These are phyloP conservation scores for Tipula helvola DNA, from an alignment of 2,888 invertebrate genomes.

Conservation along the genomic window DNA sequence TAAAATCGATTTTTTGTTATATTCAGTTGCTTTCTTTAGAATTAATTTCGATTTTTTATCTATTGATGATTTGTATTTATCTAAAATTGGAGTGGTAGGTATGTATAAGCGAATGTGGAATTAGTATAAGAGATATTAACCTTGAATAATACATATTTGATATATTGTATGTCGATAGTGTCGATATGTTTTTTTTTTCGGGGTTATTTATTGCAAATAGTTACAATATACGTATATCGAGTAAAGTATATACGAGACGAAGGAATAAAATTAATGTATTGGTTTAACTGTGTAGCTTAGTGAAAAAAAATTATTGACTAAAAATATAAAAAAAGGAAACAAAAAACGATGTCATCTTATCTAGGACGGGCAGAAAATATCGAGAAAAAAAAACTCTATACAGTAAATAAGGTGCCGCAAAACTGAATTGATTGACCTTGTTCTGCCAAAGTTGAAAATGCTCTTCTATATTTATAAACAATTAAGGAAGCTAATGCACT, in stretches of 20 bases:
- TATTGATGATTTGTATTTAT: not conserved
- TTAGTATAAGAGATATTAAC: not conserved
- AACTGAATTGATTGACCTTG: not conserved
- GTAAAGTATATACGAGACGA: not conserved
- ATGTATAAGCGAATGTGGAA: not conserved
- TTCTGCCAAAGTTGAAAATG: not conserved
- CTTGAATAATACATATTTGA: conserved; percentile 4
- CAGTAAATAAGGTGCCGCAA: not conserved
- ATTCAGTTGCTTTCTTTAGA: not conserved
- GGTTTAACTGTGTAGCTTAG: not conserved
- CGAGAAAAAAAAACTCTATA: not conserved
- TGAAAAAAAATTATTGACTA: not conserved
- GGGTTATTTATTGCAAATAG: not conserved
- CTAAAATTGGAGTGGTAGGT: not conserved
- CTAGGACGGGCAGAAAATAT: not conserved
- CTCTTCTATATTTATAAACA: not conserved
- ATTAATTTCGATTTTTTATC: not conserved
- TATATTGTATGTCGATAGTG: not conserved
- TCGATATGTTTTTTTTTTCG: not conserved
- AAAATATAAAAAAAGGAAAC: not conserved
- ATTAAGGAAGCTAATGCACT: not conserved
- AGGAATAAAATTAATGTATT: not conserved
- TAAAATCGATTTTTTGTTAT: not conserved
- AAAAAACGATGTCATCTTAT: not conserved
- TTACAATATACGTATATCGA: not conserved